A percentile compares a stretch with the other conserved stretches of the same genome.
Evolutionary conservation across 2,888 invertebrate species (phyloP).

Genomic region (Antheraea assamensis): DNA sequence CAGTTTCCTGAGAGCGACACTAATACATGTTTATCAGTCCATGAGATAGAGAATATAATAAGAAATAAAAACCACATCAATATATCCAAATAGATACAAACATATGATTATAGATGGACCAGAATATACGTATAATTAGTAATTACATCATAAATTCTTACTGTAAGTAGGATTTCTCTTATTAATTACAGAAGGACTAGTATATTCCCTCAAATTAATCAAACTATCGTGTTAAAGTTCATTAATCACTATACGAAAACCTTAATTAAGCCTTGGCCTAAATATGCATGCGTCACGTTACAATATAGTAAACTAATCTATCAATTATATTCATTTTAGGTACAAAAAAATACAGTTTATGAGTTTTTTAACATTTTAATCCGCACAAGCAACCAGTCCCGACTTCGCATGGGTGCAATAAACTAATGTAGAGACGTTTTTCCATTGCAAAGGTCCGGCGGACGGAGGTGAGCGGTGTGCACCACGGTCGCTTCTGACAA

Average conservation of each 20-base stretch:
- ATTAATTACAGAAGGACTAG: background rate
- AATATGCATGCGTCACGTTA: background rate
- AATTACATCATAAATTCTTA: background rate
- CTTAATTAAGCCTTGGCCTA: background rate
- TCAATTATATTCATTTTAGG: background rate
- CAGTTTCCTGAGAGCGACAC: too few relatives aligned
- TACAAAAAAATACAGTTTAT: background rate
- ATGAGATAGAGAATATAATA: background rate
- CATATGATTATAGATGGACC: background rate
- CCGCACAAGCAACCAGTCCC: background rate
- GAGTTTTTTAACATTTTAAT: background rate
- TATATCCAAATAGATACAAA: background rate
- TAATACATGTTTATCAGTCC: background rate
- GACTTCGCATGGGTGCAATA: too few relatives aligned
- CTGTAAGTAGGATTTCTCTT: background rate
- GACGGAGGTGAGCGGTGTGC: too few relatives aligned
- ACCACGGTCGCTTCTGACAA: too few relatives aligned
- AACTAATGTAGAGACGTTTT: too few relatives aligned
- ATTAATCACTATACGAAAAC: background rate
- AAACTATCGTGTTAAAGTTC: background rate
- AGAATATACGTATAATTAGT: background rate
- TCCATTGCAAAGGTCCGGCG: too few relatives aligned
- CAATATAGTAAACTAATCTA: background rate
- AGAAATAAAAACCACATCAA: too few relatives aligned
- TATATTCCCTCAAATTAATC: background rate